Percentiles rank a stretch among this genome's conserved stretches.
Conservation (phyloP, 2,113 vertebrate genomes). For the Cyanistes caeruleus region DNA sequence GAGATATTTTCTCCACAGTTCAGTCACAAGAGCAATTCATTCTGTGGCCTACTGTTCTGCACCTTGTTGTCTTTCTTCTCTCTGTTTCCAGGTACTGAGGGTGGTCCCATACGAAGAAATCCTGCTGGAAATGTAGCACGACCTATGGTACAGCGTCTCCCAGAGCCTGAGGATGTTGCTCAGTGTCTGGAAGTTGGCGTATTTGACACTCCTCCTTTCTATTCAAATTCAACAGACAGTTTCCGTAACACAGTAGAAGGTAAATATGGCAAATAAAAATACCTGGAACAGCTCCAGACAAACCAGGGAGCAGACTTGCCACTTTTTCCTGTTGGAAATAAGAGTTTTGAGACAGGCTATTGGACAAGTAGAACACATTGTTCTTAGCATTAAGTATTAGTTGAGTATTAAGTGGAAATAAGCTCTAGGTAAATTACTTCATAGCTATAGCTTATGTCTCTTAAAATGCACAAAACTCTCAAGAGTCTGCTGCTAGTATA, state of each 20-base stretch:
- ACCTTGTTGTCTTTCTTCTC: background rate
- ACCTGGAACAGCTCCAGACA: background rate
- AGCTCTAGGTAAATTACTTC: background rate
- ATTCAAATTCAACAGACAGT: conserved; percentile 93
- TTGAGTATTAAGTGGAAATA: background rate
- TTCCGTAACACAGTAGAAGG: conserved; percentile 96
- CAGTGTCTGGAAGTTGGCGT: conserved; percentile 87
- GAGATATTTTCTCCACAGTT: background rate
- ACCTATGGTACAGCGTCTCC: conserved; percentile 93
- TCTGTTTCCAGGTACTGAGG: conserved; percentile 81
- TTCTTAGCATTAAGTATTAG: background rate
- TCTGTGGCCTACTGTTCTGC: background rate
- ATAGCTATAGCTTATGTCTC: background rate
- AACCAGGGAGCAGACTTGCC: background rate
- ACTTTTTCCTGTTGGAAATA: background rate
- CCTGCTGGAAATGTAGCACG: conserved; percentile 92
- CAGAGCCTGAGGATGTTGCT: conserved; percentile 87
- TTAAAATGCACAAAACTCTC: background rate
- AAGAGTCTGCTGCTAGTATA: background rate
- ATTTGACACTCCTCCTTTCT: conserved; percentile 95
- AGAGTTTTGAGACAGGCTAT: background rate
- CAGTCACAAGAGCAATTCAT: background rate
- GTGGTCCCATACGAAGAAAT: conserved; percentile 88
- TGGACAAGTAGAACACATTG: background rate
- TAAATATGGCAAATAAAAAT: conserved; percentile 34